Evolutionary conservation across 2,113 vertebrate species (phyloP).

Genomic region (Burhinus bistriatus): DNA sequence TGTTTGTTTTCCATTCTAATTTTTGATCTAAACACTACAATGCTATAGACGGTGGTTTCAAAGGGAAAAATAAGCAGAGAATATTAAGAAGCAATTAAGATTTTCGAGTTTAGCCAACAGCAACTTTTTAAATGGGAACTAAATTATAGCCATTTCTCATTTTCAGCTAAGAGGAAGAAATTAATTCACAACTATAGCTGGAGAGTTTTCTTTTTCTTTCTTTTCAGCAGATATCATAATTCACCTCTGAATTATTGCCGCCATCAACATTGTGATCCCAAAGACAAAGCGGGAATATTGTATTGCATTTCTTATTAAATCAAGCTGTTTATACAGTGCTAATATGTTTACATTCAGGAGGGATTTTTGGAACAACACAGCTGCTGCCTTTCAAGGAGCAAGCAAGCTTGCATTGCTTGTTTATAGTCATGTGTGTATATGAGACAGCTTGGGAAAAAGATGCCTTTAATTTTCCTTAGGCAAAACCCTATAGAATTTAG

Average conservation of each 20-base stretch:
- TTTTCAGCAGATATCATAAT: constrained; percentile 30
- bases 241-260: constrained; percentile 53
- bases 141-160: constrained; percentile 70
- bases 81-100: constrained; percentile 71
- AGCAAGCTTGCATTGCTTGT: constrained; percentile 8
- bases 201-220: constrained; percentile 44
- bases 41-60: constrained; percentile 1
- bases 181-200: constrained; percentile 48
- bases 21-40: constrained; percentile 18
- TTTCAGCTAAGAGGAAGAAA: constrained; percentile 61
- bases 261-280: not conserved
- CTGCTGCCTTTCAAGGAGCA: constrained; percentile 56
- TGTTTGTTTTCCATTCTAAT: constrained; percentile 4
- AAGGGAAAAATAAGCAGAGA: constrained; percentile 42
- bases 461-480: constrained; percentile 38
- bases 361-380: constrained; percentile 58
- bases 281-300: constrained; percentile 45
- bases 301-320: constrained; percentile 47
- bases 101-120: constrained; percentile 65
- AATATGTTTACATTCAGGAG: constrained; percentile 62
- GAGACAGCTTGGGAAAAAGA: constrained; percentile 23
- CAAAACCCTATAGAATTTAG: constrained; percentile 21
- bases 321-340: constrained; percentile 60
- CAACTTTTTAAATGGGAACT: constrained; percentile 61
- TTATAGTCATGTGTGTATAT: not conserved